phyloP scores from a whole-genome alignment of 2,797 vertebrate genomes.

The Diceros bicornis region DNA sequence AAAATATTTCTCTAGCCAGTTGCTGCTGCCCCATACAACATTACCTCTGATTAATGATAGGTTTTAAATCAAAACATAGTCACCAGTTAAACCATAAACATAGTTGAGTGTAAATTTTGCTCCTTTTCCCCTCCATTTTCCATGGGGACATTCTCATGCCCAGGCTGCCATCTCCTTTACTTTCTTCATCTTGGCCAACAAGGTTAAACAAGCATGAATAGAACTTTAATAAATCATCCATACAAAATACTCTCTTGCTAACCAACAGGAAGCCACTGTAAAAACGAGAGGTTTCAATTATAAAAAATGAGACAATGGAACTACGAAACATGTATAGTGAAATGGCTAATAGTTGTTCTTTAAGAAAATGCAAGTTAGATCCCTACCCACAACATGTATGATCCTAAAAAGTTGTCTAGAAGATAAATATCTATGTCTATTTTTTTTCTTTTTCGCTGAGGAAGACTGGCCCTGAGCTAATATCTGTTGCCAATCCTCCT shows the following conservation, averaged over 20 bases:
- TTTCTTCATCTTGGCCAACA: slow-evolving; percentile 28
- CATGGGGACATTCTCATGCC: background rate
- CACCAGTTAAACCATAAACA: slow-evolving; percentile 54
- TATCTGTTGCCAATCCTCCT: too few relatives aligned
- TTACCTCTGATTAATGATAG: slow-evolving; percentile 59
- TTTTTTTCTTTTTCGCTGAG: too few relatives aligned
- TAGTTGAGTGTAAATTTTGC: slow-evolving; percentile 43
- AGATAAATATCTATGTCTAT: background rate
- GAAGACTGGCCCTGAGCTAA: too few relatives aligned
- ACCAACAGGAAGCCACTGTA: slow-evolving; percentile 50
- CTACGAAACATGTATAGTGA: background rate
- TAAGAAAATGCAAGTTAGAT: slow-evolving; percentile 28
- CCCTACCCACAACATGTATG: background rate
- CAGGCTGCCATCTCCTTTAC: background rate
- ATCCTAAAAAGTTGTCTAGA: background rate
- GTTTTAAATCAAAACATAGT: slow-evolving; percentile 64
- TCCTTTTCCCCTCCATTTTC: background rate
- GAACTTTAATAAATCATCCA: slow-evolving; percentile 45
- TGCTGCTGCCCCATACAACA: slow-evolving; percentile 13
- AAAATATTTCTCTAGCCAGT: slow-evolving; percentile 71
- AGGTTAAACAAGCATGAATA: slow-evolving; percentile 66
- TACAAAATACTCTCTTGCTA: slow-evolving; percentile 34
- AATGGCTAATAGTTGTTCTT: background rate
- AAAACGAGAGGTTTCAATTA: slow-evolving; percentile 45
- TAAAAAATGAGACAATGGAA: background rate